A percentile compares a stretch with the other conserved stretches of the same genome.
Evolutionary conservation across 23 tunicate species (phyloP).

Genomic region (Trididemnum clinides): DNA sequence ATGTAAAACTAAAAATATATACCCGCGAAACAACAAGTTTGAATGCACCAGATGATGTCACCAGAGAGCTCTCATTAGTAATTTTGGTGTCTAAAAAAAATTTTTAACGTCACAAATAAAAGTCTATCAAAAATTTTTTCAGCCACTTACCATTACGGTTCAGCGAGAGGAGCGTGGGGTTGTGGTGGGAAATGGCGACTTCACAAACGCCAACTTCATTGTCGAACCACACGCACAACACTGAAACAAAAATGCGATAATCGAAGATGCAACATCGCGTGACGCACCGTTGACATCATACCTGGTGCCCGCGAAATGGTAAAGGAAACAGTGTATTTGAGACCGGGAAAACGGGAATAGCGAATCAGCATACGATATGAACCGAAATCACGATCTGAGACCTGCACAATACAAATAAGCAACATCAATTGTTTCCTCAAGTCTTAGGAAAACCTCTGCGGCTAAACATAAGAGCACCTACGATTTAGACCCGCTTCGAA

Average conservation of each 20-base stretch:
- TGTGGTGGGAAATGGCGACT: not conserved
- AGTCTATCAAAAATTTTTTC: not conserved
- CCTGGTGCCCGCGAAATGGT: not conserved
- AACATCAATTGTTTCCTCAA: not conserved
- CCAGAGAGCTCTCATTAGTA: not conserved
- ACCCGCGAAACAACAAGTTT: not conserved
- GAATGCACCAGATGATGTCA: not conserved
- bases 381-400: not conserved
- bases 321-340: not conserved
- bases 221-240: not conserved
- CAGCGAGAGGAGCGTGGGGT: not conserved
- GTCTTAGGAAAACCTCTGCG: not conserved
- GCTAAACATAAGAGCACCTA: too few relatives aligned
- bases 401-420: not conserved
- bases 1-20: not conserved
- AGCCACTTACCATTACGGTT: not conserved
- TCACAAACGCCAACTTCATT: not conserved
- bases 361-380: not conserved
- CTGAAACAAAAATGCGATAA: not conserved
- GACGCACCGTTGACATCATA: not conserved
- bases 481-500: too few relatives aligned
- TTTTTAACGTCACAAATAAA: not conserved
- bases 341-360: not conserved
- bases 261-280: not conserved
- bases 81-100: not conserved